These are phyloP conservation scores for Dreissena polymorpha DNA, from an alignment of 1,140 invertebrate species.

Conservation along the genomic window DNA sequence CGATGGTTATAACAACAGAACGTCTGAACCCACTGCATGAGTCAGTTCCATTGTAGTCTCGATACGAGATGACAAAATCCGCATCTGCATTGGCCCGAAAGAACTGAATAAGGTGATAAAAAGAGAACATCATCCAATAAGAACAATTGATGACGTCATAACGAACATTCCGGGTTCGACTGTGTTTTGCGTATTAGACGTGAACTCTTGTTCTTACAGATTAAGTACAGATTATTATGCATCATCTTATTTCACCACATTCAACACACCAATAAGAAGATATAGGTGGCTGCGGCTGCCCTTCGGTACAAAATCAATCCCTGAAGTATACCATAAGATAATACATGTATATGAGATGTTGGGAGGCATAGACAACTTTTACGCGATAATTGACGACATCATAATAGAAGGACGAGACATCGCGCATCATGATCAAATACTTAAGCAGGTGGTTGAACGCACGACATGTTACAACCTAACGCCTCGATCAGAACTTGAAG, in stretches of 20 bases:
- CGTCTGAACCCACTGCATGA: slow-evolving; percentile 51
- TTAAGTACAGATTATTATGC: background rate
- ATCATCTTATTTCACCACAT: background rate
- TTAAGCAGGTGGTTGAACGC: slow-evolving; percentile 71
- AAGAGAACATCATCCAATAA: slow-evolving; percentile 46
- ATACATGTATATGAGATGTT: slow-evolving; percentile 76
- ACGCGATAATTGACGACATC: slow-evolving; percentile 16
- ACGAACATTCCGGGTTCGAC: background rate
- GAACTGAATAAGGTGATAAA: slow-evolving; percentile 56
- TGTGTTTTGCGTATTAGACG: background rate
- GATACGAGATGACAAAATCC: slow-evolving; percentile 63
- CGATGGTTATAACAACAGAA: too few species aligned
- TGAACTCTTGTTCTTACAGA: background rate
- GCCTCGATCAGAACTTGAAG: background rate
- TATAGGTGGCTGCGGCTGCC: slow-evolving; percentile 48
- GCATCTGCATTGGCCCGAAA: slow-evolving; percentile 51
- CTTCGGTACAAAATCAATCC: slow-evolving; percentile 59
- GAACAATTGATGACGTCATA: slow-evolving; percentile 48
- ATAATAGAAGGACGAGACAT: slow-evolving; percentile 13
- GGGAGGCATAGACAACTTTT: slow-evolving; percentile 71
- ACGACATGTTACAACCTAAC: slow-evolving; percentile 64
- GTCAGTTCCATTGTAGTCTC: slow-evolving; percentile 54
- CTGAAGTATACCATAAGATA: slow-evolving; percentile 78
- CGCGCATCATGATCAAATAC: slow-evolving; percentile 54
- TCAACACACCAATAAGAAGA: slow-evolving; percentile 37